Percentiles rank a stretch among this genome's conserved stretches.
Conservation (phyloP, 2,113 vertebrate species). For the Crotalus helleri region DNA sequence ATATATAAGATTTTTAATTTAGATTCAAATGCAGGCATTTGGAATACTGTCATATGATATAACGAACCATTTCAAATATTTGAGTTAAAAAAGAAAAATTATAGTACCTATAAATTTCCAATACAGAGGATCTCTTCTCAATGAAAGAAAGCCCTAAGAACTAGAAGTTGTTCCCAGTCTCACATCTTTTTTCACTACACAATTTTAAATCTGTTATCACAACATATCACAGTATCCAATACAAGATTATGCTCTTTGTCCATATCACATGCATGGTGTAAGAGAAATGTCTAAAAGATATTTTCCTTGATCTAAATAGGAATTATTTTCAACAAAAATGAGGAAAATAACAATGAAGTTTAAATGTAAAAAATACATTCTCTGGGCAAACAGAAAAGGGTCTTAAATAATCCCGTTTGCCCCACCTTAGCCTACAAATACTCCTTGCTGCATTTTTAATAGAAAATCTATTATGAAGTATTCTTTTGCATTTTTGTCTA, state of each 20-base stretch:
- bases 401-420: background rate
- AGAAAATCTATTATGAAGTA: background rate
- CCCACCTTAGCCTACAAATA: background rate
- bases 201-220: background rate
- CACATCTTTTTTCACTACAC: background rate
- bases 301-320: background rate
- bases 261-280: background rate
- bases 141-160: constrained; percentile 12
- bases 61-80: constrained; percentile 23
- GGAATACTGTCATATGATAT: constrained; percentile 6
- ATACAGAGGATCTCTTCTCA: background rate
- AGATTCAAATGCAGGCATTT: constrained; percentile 38
- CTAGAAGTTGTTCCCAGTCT: background rate
- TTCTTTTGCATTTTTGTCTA: background rate
- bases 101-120: background rate
- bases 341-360: background rate
- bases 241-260: background rate
- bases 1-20: constrained; percentile 17
- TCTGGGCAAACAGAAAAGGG: background rate
- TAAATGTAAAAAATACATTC: background rate
- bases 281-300: background rate
- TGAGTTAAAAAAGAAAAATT: background rate
- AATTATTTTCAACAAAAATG: background rate
- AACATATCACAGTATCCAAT: background rate
- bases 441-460: background rate